phyloP scores from a whole-genome alignment of 2,888 invertebrate species.

The Empis livida region DNA sequence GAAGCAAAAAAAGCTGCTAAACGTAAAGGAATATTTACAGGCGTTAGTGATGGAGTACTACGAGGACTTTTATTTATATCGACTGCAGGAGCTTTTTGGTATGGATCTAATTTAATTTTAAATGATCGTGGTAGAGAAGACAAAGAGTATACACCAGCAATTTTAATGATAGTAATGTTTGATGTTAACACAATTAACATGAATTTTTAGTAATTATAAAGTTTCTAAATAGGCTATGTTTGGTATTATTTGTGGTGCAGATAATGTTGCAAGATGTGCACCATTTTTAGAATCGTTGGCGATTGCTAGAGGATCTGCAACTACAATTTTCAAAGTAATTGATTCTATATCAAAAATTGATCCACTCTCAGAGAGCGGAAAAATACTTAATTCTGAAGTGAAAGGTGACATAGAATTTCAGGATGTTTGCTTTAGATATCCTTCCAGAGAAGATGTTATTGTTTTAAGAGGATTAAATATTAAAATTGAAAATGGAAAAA shows the following conservation, averaged over 20 bases:
- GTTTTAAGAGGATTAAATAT: constrained; percentile 56
- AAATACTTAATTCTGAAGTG: constrained; percentile 41
- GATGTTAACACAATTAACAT: neutral
- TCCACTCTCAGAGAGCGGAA: constrained; percentile 52
- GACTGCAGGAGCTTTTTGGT: constrained; percentile 71
- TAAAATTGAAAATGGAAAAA: constrained; percentile 51
- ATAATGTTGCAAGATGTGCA: constrained; percentile 61
- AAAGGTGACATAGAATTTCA: constrained; percentile 56
- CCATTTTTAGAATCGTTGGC: constrained; percentile 65
- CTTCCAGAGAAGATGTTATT: constrained; percentile 57
- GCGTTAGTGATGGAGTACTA: constrained; percentile 55
- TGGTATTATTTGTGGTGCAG: constrained; percentile 64
- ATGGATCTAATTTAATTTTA: constrained; percentile 60
- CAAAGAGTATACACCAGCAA: constrained; percentile 56
- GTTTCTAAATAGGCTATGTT: constrained; percentile 41
- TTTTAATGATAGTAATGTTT: constrained; percentile 55
- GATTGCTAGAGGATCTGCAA: constrained; percentile 59
- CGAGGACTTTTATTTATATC: constrained; percentile 62
- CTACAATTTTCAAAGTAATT: constrained; percentile 59
- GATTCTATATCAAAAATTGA: constrained; percentile 62
- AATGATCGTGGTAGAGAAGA: constrained; percentile 44
- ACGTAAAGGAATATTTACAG: constrained; percentile 51
- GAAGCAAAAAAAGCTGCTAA: constrained; percentile 52
- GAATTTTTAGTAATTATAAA: no score
- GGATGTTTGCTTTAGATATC: constrained; percentile 64